phyloP scores from a whole-genome alignment of 2,888 invertebrate genomes.

The Hoplodrina ambigua region DNA sequence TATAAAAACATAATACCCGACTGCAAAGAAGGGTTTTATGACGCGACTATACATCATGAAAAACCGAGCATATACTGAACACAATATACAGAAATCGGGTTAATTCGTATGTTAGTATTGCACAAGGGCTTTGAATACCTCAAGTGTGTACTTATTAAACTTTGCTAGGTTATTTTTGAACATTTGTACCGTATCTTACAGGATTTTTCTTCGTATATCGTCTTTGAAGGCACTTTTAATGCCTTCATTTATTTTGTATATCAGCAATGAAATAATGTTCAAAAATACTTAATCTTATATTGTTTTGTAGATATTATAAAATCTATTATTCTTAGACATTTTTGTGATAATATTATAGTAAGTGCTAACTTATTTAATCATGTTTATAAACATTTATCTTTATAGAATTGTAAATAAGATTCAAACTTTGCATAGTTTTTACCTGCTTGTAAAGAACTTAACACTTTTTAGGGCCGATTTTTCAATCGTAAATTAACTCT shows the following conservation, averaged over 20 bases:
- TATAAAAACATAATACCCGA: no score
- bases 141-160: constrained; percentile 59
- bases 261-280: constrained; percentile 8
- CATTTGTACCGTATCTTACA: constrained; percentile 18
- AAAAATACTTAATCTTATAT: constrained; percentile 24
- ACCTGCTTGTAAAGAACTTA: background rate
- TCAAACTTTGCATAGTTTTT: constrained; percentile 25
- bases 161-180: constrained; percentile 37
- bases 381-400: constrained; percentile 38
- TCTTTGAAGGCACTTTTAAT: background rate
- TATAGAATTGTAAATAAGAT: constrained; percentile 31
- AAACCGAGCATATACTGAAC: background rate
- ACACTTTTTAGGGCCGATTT: background rate
- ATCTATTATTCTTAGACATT: constrained; percentile 47
- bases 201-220: background rate
- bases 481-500: no score
- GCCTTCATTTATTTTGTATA: background rate
- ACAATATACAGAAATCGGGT: constrained; percentile 27
- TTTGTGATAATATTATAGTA: constrained; percentile 62
- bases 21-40: no score
- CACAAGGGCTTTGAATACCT: constrained; percentile 52
- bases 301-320: constrained; percentile 37
- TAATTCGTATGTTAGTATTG: constrained; percentile 26
- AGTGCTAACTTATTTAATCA: constrained; percentile 54
- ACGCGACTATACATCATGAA: background rate